Evolutionary conservation across 2,888 invertebrate species (phyloP), one percentile per base, ranked within the genome.

Genomic region (Parthenolecanium corni): DNA sequence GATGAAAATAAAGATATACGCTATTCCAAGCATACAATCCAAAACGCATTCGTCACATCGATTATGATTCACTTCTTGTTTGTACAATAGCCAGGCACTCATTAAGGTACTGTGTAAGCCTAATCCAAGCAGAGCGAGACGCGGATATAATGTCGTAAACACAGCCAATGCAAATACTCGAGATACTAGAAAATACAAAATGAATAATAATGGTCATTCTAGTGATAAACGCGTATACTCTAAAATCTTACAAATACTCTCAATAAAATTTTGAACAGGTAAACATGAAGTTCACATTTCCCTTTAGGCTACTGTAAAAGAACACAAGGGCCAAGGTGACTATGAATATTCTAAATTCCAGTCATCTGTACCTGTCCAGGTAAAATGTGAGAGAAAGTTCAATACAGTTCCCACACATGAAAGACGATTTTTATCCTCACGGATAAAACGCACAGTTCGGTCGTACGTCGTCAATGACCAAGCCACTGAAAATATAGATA

Each of bases 291-390:
- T n/a, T n/a, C n/a, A n/a, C n/a, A n/a, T n/a, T n/a, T n/a, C n/a
- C n/a, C n/a, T n/a, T n/a, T n/a, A n/a, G n/a, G n/a, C n/a, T n/a
- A n/a, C n/a, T n/a, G n/a, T n/a, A n/a, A n/a, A n/a, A n/a, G n/a
- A n/a, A n/a, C n/a, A n/a, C n/a, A n/a, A n/a, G n/a, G n/a, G n/a
- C n/a, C n/a, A n/a, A n/a, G n/a, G n/a, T n/a, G n/a, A n/a, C n/a
- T n/a, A n/a, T n/a, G n/a, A n/a, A n/a, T n/a, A n/a, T n/a, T n/a
- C n/a, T n/a, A n/a, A n/a, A n/a, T n/a, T n/a, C n/a, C n/a, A n/a
- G n/a, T n/a, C n/a, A n/a, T n/a, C n/a, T n/a, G n/a, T n/a, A 62
- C 62, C 62, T 62, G 52, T 44, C 62, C 62, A 62, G 25, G 36
- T 52, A 4, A 62, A 44, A 5, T 62, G 62, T 1, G 25, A 52